Evolutionary conservation across 1,140 invertebrate genomes (phyloP).

Genomic region (Drosophila pandora): DNA sequence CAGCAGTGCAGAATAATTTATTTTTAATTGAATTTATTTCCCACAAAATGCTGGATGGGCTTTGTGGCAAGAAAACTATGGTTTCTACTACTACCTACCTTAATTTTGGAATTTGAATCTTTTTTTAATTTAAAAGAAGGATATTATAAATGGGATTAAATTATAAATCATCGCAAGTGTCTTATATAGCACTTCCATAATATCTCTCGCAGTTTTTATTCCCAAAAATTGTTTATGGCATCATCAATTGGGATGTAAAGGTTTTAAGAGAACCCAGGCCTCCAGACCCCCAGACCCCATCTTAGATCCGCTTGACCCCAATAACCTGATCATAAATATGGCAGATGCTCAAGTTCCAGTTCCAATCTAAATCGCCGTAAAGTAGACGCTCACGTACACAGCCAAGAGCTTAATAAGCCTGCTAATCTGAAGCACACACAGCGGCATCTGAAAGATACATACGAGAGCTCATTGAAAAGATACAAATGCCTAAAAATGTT

Average conservation of each 20-base stretch:
- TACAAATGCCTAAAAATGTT: slow-evolving; percentile 36
- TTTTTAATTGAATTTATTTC: not conserved
- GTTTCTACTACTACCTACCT: too few species aligned
- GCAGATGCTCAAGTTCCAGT: slow-evolving; percentile 31
- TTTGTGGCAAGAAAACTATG: not conserved
- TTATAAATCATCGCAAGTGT: not conserved
- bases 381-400: slow-evolving; percentile 16
- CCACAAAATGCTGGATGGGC: not conserved
- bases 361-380: slow-evolving; percentile 40
- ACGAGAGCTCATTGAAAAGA: slow-evolving; percentile 36
- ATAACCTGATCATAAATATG: slow-evolving; percentile 60
- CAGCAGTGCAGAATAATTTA: not conserved
- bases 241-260: not conserved
- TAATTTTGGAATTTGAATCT: too few species aligned
- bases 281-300: not conserved
- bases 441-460: not conserved
- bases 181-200: not conserved
- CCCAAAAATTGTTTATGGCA: not conserved
- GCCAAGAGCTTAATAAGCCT: slow-evolving; percentile 50
- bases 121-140: too few species aligned
- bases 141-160: too few species aligned
- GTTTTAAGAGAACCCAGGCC: not conserved
- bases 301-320: slow-evolving; percentile 50
- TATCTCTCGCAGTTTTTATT: not conserved
- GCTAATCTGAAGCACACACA: slow-evolving; percentile 47